Evolutionary conservation across 2,797 vertebrate genomes (phyloP).

Genomic region (Halcyon leucocephala): DNA sequence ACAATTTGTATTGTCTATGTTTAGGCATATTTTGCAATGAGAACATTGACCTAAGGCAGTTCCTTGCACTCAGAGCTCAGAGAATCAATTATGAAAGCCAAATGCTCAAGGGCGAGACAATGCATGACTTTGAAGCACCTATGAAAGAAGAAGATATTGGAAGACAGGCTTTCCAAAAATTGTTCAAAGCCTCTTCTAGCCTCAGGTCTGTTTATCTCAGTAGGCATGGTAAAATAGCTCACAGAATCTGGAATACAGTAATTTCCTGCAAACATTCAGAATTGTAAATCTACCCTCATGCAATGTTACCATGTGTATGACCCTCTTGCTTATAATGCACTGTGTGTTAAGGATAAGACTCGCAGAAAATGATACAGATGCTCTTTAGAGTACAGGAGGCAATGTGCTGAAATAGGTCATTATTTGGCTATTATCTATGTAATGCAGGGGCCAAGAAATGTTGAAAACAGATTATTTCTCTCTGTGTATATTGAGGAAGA

Average conservation of each 20-base stretch:
- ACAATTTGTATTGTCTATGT: not conserved
- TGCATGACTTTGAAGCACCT: not conserved
- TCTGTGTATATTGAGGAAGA: slow-evolving; percentile 10
- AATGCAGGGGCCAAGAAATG: slow-evolving; percentile 14
- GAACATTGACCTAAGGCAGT: not conserved
- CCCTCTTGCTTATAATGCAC: not conserved
- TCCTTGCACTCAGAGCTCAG: not conserved
- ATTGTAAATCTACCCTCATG: not conserved
- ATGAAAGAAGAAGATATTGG: not conserved
- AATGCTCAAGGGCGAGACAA: not conserved
- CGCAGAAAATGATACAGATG: not conserved
- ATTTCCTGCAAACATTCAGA: not conserved
- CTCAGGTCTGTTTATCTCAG: not conserved
- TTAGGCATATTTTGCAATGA: not conserved
- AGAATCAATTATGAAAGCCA: not conserved
- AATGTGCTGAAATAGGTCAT: slow-evolving; percentile 40
- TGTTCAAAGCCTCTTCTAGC: not conserved
- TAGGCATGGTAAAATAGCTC: not conserved
- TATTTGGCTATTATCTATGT: slow-evolving; percentile 28
- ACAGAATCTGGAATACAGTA: not conserved
- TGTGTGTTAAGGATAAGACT: not conserved
- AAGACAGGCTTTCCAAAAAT: not conserved
- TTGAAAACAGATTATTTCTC: slow-evolving; percentile 27
- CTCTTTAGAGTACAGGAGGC: not conserved
- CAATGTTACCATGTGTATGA: not conserved